Evolutionary conservation across 2,113 vertebrate species (phyloP).

Genomic region (Dasypus novemcinctus): DNA sequence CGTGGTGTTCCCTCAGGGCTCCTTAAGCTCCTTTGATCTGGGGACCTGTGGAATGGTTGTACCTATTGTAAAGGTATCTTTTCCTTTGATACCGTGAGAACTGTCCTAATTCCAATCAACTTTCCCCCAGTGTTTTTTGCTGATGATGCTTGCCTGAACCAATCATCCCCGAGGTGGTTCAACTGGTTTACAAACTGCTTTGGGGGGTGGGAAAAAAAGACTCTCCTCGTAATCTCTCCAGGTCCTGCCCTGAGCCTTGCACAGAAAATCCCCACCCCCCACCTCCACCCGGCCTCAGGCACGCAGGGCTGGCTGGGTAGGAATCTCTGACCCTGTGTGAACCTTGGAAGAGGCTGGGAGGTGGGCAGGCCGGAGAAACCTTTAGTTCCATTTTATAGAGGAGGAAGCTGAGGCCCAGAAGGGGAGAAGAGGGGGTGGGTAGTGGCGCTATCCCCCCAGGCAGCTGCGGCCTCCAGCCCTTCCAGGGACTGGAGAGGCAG

Average conservation of each 20-base stretch:
- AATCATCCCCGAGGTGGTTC: background rate
- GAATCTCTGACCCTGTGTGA: background rate
- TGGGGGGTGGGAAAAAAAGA: background rate
- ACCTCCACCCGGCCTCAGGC: too few relatives aligned
- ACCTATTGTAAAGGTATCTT: background rate
- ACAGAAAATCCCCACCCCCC: background rate
- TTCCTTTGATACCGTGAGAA: accelerated
- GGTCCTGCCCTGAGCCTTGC: background rate
- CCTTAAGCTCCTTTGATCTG: background rate
- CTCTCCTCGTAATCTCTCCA: background rate
- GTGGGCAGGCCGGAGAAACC: background rate
- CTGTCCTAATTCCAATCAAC: background rate
- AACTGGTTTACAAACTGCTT: background rate
- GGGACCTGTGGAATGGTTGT: background rate
- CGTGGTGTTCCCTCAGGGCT: background rate
- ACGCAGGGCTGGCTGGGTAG: background rate
- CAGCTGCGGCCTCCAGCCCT: background rate
- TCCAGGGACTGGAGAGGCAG: background rate
- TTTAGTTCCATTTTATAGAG: background rate
- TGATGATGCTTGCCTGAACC: background rate
- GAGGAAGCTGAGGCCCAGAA: background rate
- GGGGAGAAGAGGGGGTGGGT: background rate
- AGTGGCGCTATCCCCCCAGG: accelerated
- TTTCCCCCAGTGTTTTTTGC: background rate
- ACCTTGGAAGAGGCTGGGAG: too few relatives aligned